phyloP scores from a whole-genome alignment of 2,797 vertebrate genomes.

The Coilia nasus region DNA sequence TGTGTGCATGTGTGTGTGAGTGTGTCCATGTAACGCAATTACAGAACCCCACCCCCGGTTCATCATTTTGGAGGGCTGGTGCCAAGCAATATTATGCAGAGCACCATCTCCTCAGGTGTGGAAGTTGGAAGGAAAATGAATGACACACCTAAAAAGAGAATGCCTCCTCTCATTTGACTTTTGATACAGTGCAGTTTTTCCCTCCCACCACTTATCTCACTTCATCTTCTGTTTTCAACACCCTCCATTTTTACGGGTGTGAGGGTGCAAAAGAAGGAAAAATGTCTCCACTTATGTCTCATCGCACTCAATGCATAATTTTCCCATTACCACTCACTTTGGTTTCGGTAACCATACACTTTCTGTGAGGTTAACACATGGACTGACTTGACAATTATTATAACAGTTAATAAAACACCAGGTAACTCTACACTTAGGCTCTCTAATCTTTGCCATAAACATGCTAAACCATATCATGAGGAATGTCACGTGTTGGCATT shows the following conservation, averaged over 20 bases:
- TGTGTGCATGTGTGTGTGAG: conserved; percentile 32
- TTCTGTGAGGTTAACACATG: not conserved
- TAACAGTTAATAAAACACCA: not conserved
- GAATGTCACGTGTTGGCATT: not conserved
- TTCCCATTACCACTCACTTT: not conserved
- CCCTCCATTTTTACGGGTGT: not conserved
- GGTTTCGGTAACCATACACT: not conserved
- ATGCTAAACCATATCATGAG: not conserved
- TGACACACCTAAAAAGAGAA: conserved; percentile 54
- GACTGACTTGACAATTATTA: not conserved
- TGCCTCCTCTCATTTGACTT: conserved; percentile 18
- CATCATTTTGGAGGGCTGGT: conserved; percentile 49
- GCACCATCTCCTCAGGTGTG: conserved; percentile 46
- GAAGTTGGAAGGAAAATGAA: conserved; percentile 59
- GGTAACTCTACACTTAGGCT: not conserved
- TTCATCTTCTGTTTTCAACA: not conserved
- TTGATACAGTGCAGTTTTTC: conserved; percentile 21
- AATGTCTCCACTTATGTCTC: not conserved
- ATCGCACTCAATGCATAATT: not conserved
- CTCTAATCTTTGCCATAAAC: not conserved
- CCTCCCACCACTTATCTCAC: conserved; percentile 37
- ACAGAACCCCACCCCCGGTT: conserved; percentile 47
- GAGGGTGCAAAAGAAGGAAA: not conserved
- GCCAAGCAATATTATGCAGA: conserved; percentile 61
- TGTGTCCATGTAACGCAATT: conserved; percentile 53